Conservation (phyloP, 2,113 vertebrate species). For the Myotis lucifugus region DNA sequence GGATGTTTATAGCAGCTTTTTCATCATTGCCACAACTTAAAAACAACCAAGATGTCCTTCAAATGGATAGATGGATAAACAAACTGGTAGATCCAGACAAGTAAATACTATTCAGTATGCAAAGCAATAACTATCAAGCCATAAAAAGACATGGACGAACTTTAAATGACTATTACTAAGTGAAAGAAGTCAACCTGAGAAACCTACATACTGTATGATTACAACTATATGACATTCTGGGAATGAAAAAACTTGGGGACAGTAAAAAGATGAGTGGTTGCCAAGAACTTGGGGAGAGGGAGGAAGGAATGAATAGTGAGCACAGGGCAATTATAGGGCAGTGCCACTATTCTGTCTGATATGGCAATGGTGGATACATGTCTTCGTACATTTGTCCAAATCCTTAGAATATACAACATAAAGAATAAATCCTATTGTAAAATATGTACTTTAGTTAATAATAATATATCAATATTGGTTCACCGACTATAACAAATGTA, state of each 20-base stretch:
- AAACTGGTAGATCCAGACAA: neutral
- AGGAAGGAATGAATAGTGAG: neutral
- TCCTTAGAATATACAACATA: neutral
- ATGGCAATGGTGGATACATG: neutral
- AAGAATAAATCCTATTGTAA: neutral
- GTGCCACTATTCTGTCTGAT: neutral
- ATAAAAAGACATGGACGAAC: neutral
- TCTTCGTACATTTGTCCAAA: neutral
- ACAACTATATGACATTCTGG: neutral
- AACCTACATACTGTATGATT: neutral
- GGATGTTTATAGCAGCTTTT: neutral
- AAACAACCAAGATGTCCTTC: neutral
- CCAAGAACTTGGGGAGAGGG: neutral
- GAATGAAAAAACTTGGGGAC: neutral
- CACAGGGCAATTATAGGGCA: neutral
- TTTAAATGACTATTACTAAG: neutral
- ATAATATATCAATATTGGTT: neutral
- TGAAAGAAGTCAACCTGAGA: neutral
- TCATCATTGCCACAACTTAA: neutral
- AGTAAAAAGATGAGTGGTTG: neutral
- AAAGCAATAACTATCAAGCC: neutral
- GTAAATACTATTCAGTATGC: neutral
- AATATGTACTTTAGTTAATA: neutral
- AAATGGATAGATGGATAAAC: neutral
- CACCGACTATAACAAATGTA: neutral